phyloP scores from a whole-genome alignment of 2,888 invertebrate species.

The Pocota personata region DNA sequence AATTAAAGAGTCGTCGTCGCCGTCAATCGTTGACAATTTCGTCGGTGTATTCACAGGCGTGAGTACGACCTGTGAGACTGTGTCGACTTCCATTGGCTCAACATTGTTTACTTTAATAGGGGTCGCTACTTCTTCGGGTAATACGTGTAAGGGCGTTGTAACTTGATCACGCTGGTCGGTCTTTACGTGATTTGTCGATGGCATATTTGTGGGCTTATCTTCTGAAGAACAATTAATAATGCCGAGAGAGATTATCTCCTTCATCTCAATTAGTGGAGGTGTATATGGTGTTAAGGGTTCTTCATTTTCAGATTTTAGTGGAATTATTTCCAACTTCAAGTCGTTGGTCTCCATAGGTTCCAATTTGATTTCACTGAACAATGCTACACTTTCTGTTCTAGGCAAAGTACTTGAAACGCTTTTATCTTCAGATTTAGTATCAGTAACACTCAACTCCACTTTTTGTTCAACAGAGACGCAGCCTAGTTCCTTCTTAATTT shows the following conservation, averaged over 20 bases:
- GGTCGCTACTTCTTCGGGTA: neutral
- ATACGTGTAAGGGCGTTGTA: neutral
- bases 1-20: conserved; percentile 46
- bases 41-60: conserved; percentile 6
- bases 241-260: conserved; percentile 8
- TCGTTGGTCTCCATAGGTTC: conserved; percentile 34
- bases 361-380: conserved; percentile 15
- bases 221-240: conserved; percentile 1
- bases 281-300: conserved; percentile 41
- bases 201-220: conserved; percentile 8
- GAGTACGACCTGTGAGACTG: neutral
- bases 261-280: conserved; percentile 41
- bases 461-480: conserved; percentile 25
- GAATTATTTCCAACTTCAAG: conserved; percentile 10
- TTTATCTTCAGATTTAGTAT: conserved; percentile 1
- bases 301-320: conserved; percentile 31
- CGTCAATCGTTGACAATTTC: conserved; percentile 4
- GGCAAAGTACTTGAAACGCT: neutral
- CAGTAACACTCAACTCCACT: neutral
- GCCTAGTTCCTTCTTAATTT: conserved; percentile 2
- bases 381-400: neutral
- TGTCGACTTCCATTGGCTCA: conserved; percentile 26
- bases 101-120: neutral
- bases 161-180: neutral
- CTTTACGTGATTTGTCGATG: conserved; percentile 7